Conservation (phyloP, 2,888 invertebrate species). For the Euplexia lucipara region DNA sequence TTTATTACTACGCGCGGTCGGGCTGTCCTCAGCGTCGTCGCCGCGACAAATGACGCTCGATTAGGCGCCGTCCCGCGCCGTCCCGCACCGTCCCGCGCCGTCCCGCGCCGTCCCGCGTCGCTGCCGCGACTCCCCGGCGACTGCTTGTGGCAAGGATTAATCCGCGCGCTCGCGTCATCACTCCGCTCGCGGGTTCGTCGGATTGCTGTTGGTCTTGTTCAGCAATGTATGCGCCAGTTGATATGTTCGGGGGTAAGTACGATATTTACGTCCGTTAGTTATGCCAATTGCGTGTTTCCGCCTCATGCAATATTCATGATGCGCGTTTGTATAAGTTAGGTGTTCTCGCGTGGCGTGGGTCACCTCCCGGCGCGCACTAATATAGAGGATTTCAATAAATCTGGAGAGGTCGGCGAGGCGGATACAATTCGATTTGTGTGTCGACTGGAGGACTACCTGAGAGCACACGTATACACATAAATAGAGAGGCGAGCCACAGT, state of each 20-base stretch:
- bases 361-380: constrained; percentile 7
- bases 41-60: constrained; percentile 54
- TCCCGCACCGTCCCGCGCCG: constrained; percentile 3
- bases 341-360: constrained; percentile 4
- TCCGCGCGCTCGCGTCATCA: constrained; percentile 13
- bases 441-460: constrained; percentile 29
- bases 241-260: constrained; percentile 14
- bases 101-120: no score
- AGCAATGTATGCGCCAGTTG: not conserved
- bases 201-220: not conserved
- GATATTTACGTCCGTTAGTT: constrained; percentile 26
- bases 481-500: constrained; percentile 2
- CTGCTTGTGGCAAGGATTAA: constrained; percentile 38
- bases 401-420: constrained; percentile 20
- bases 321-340: constrained; percentile 16
- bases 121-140: constrained; percentile 1
- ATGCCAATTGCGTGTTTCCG: constrained; percentile 18
- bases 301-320: constrained; percentile 48
- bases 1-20: constrained; percentile 37
- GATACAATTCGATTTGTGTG: constrained; percentile 49
- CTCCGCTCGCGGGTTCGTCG: no score
- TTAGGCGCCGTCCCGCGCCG: constrained; percentile 24
- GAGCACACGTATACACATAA: constrained; percentile 31
- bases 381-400: constrained; percentile 49
- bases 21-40: constrained; percentile 28